A percentile compares a stretch with the other conserved stretches of the same genome.
Evolutionary conservation across 1,140 invertebrate genomes (phyloP).

Genomic region (Halyomorpha halys): DNA sequence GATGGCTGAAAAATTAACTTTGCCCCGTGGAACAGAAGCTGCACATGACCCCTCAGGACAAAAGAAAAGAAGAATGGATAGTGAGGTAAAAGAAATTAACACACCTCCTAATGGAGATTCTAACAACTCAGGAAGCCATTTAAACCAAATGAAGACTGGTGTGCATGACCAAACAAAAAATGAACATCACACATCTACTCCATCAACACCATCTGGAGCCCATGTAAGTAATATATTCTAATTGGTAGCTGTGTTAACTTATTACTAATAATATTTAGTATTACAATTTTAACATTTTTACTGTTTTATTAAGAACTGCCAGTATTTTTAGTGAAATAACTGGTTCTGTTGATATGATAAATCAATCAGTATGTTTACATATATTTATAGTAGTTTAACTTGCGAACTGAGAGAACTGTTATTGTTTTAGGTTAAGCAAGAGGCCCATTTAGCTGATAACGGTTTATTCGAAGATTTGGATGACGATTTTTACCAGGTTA

Average conservation of each 20-base stretch:
- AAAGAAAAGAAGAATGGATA: constrained; percentile 24
- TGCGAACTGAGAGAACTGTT: neutral
- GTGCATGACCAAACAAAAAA: constrained; percentile 7
- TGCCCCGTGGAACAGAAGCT: constrained; percentile 22
- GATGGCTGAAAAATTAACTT: constrained; percentile 22
- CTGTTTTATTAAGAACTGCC: too few relatives aligned
- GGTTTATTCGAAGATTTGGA: constrained; percentile 27
- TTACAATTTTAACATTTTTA: too few relatives aligned
- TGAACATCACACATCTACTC: constrained; percentile 4
- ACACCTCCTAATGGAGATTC: constrained; percentile 1
- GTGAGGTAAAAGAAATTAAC: constrained; percentile 21
- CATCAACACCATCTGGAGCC: constrained; percentile 7
- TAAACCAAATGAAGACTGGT: neutral
- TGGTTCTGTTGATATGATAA: too few relatives aligned
- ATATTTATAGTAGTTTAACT: too few relatives aligned
- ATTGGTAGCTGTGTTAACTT: too few relatives aligned
- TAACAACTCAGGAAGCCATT: neutral
- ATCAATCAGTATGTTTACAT: too few relatives aligned
- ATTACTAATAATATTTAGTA: too few relatives aligned
- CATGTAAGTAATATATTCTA: neutral
- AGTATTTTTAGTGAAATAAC: too few relatives aligned
- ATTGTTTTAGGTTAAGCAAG: constrained; percentile 26
- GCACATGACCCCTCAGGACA: constrained; percentile 9
- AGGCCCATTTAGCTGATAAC: constrained; percentile 23
- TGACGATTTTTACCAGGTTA: constrained; percentile 28